phyloP scores from a whole-genome alignment of 2,888 invertebrate genomes.

The Drosophila neotestacea region DNA sequence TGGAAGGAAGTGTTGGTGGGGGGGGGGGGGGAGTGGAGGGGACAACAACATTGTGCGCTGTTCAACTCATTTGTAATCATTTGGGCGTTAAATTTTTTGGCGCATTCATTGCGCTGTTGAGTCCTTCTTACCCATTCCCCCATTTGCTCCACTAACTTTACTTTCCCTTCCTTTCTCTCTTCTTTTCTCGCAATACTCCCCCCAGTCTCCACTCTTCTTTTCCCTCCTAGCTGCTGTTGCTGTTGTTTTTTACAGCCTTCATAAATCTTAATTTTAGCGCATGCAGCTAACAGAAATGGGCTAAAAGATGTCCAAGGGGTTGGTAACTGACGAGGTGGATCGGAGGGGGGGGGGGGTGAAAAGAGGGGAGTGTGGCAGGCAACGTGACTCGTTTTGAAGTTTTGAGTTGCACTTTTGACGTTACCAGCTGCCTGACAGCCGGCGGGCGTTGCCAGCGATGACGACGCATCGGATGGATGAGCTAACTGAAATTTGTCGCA shows the following conservation, averaged over 20 bases:
- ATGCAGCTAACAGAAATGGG: conserved; percentile 66
- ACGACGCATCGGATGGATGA: conserved; percentile 63
- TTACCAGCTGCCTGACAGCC: conserved; percentile 65
- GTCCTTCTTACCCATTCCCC: neutral
- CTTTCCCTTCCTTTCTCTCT: neutral
- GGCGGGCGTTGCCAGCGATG: conserved; percentile 38
- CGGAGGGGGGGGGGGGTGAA: neutral
- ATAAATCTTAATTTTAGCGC: conserved; percentile 82
- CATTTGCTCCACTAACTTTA: neutral
- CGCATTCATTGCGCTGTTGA: conserved; percentile 67
- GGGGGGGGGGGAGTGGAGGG: conserved; percentile 5
- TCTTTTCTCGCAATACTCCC: neutral
- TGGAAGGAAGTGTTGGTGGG: neutral
- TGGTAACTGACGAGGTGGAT: neutral
- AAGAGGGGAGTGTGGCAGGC: conserved; percentile 17
- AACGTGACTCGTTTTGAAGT: conserved; percentile 80
- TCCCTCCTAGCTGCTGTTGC: conserved; percentile 47
- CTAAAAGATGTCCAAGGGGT: conserved; percentile 49
- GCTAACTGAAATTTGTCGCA: conserved; percentile 81
- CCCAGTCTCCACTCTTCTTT: neutral
- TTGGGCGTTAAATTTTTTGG: conserved; percentile 79
- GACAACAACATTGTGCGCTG: conserved; percentile 54
- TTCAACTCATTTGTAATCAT: conserved; percentile 80
- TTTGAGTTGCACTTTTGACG: conserved; percentile 81
- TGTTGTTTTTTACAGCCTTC: conserved; percentile 81